Conservation (phyloP, 2,113 vertebrate species). For the Setophaga kirtlandii region DNA sequence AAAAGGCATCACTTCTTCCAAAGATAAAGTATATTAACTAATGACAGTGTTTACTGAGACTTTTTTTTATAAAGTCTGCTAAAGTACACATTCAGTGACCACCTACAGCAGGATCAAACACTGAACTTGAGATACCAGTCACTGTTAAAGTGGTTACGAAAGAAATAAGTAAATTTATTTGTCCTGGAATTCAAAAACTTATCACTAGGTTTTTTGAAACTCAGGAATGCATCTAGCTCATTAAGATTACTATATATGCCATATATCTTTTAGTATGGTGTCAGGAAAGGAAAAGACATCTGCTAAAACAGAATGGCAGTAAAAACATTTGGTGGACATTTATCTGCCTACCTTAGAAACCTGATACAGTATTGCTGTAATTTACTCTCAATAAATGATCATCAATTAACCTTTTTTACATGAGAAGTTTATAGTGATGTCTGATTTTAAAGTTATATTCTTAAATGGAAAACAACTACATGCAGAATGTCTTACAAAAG, state of each 20-base stretch:
- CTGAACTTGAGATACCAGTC: background rate
- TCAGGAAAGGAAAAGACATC: background rate
- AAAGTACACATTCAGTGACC: background rate
- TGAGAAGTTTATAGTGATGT: background rate
- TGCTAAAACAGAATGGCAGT: background rate
- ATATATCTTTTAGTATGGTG: background rate
- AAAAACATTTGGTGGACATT: background rate
- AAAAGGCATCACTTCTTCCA: background rate
- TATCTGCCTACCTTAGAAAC: background rate
- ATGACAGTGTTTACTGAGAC: background rate
- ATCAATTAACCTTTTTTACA: background rate
- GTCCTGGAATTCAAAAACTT: background rate
- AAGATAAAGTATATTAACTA: background rate
- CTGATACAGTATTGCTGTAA: background rate
- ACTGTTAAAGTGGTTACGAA: background rate
- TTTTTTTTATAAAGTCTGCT: background rate
- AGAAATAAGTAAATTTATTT: background rate
- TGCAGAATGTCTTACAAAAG: background rate
- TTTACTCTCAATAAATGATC: background rate
- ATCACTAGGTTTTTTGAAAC: background rate
- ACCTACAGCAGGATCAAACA: background rate
- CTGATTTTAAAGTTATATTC: constrained; percentile 14
- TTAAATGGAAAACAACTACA: background rate
- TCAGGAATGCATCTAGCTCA: background rate
- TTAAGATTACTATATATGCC: background rate